A percentile compares a stretch with the other conserved stretches of the same genome.
Conservation (phyloP, 2,888 invertebrate genomes). For the Archaeoteleia sp. region DNA sequence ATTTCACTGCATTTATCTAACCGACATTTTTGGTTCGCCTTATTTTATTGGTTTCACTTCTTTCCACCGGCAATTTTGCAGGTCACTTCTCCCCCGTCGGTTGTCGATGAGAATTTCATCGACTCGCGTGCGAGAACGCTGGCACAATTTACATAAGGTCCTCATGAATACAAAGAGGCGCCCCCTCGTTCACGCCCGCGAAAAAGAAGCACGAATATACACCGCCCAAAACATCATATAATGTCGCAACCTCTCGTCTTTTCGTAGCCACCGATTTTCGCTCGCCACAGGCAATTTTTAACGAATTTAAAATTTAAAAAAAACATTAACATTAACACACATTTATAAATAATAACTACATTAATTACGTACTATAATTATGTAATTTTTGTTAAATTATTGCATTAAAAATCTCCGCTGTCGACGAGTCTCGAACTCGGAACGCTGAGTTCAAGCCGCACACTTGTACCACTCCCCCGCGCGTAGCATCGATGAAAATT, state of each 20-base stretch:
- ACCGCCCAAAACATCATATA: slow-evolving; percentile 19
- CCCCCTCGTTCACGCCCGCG: slow-evolving; percentile 25
- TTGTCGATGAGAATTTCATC: slow-evolving; percentile 36
- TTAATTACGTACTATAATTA: no score
- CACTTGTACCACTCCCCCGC: no score
- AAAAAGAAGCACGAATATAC: slow-evolving; percentile 16
- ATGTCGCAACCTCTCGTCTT: slow-evolving; percentile 5
- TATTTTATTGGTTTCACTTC: background rate
- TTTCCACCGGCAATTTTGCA: slow-evolving; percentile 11
- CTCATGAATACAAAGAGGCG: slow-evolving; percentile 49
- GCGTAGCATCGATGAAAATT: no score
- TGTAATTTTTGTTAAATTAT: no score
- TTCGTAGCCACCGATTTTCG: slow-evolving; percentile 21
- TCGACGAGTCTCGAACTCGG: no score
- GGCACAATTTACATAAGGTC: slow-evolving; percentile 46
- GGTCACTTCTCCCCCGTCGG: slow-evolving; percentile 30
- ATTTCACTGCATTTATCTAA: slow-evolving; percentile 2
- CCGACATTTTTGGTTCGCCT: background rate
- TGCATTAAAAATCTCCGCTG: no score
- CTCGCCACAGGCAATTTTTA: slow-evolving; percentile 12
- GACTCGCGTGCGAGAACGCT: slow-evolving; percentile 41
- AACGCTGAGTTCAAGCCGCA: no score
- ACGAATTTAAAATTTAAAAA: slow-evolving; percentile 23
- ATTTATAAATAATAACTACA: no score
- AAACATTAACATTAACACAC: no score